Evolutionary conservation across 1,140 invertebrate species (phyloP).

Genomic region (Ganaspis sp.): DNA sequence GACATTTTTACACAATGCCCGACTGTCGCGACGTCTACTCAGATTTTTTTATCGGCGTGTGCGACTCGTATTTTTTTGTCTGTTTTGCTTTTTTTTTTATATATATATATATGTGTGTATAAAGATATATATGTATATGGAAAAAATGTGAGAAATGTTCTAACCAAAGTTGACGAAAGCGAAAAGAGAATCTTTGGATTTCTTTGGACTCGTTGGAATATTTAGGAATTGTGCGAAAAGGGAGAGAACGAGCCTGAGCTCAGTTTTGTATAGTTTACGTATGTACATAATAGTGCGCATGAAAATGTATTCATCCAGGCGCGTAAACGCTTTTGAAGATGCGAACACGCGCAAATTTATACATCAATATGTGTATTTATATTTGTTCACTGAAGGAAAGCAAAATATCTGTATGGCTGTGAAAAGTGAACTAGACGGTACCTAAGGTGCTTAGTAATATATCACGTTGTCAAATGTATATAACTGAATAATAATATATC

Average conservation of each 20-base stretch:
- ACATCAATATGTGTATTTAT: conserved; percentile 52
- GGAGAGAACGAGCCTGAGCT: conserved; percentile 18
- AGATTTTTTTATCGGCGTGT: conserved; percentile 45
- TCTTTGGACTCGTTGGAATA: conserved; percentile 41
- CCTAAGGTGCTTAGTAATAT: conserved; percentile 76
- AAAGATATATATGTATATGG: conserved; percentile 35
- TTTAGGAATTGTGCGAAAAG: conserved; percentile 40
- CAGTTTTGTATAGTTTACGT: conserved; percentile 27
- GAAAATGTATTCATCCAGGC: conserved; percentile 23
- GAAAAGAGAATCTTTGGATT: conserved; percentile 39
- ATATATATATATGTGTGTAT: conserved; percentile 30
- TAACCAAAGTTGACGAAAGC: conserved; percentile 64
- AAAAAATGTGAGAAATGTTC: conserved; percentile 48
- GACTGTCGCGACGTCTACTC: conserved; percentile 45
- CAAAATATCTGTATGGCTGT: conserved; percentile 76
- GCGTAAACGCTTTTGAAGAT: conserved; percentile 35
- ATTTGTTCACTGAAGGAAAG: conserved; percentile 75
- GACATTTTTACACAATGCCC: conserved; percentile 48
- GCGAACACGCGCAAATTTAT: conserved; percentile 39
- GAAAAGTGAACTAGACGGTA: conserved; percentile 77
- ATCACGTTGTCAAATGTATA: conserved; percentile 73
- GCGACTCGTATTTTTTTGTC: conserved; percentile 12
- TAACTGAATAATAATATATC: conserved; percentile 74
- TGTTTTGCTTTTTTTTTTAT: conserved; percentile 40
- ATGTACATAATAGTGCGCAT: conserved; percentile 16